phyloP scores from a whole-genome alignment of 2,113 vertebrate species.

The Corydoras sp. region DNA sequence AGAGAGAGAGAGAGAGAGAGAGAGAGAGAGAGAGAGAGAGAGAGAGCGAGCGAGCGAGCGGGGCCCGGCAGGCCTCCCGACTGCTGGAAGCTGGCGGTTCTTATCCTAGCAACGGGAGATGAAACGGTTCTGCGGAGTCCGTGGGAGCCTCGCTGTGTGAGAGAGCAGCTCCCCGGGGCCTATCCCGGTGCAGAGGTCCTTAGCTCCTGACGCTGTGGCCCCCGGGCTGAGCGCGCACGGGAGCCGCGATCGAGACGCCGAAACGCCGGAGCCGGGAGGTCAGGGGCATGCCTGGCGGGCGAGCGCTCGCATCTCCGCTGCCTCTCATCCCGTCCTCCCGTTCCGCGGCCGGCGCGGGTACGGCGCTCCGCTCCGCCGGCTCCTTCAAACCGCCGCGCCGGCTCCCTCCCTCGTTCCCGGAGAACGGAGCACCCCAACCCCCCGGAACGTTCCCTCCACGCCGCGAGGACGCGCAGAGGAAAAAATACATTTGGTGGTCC shows the following conservation, averaged over 20 bases:
- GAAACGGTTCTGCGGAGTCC: slow-evolving; percentile 54
- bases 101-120: slow-evolving; percentile 61
- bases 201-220: slow-evolving; percentile 55
- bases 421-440: no score
- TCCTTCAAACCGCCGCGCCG: no score
- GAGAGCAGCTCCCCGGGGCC: slow-evolving; percentile 58
- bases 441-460: no score
- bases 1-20: no score
- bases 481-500: slow-evolving; percentile 36
- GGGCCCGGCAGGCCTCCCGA: slow-evolving; percentile 48
- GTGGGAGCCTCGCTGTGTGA: slow-evolving; percentile 56
- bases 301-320: slow-evolving; percentile 46
- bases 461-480: not conserved
- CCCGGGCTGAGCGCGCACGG: slow-evolving; percentile 53
- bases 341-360: no score
- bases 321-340: slow-evolving; percentile 27
- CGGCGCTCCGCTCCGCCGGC: no score
- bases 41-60: no score
- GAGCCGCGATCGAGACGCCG: slow-evolving; percentile 56
- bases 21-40: no score
- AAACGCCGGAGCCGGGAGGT: slow-evolving; percentile 52
- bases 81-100: slow-evolving; percentile 56
- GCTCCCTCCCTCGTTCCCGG: no score
- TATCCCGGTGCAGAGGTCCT: slow-evolving; percentile 63
- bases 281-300: slow-evolving; percentile 53